These are phyloP conservation scores for Microcebus griseorufus DNA, from an alignment of 2,113 vertebrate species.

Conservation along the genomic window DNA sequence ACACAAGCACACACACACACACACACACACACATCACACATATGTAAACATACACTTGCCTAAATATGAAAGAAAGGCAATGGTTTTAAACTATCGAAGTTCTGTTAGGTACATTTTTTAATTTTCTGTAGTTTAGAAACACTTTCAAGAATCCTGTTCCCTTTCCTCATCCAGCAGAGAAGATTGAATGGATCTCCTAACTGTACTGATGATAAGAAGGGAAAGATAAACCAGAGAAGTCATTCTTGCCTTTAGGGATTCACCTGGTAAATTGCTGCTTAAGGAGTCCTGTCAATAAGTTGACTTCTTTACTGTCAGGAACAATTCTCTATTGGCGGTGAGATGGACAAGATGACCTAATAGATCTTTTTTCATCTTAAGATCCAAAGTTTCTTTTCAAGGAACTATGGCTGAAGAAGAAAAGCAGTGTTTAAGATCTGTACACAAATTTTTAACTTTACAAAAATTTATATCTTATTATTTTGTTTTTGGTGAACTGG, in stretches of 20 bases:
- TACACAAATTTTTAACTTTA: slow-evolving; percentile 6
- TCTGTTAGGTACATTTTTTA: neutral
- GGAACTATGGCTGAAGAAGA: slow-evolving; percentile 37
- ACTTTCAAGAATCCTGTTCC: slow-evolving; percentile 32
- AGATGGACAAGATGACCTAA: slow-evolving; percentile 79
- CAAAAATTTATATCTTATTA: neutral
- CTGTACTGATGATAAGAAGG: slow-evolving; percentile 71
- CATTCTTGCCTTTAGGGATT: slow-evolving; percentile 78
- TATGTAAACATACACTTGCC: too few species aligned
- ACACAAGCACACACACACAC: neutral
- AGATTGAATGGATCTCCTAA: slow-evolving; percentile 68
- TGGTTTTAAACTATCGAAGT: neutral
- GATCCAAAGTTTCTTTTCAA: slow-evolving; percentile 67
- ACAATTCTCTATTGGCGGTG: slow-evolving; percentile 67
- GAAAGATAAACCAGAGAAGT: slow-evolving; percentile 76
- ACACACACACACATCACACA: neutral
- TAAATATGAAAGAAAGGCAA: neutral
- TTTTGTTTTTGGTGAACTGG: neutral
- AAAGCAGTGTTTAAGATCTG: neutral
- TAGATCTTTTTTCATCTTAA: slow-evolving; percentile 73
- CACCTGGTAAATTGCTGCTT: slow-evolving; percentile 78
- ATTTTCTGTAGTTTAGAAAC: slow-evolving; percentile 26
- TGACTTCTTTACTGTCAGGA: slow-evolving; percentile 78
- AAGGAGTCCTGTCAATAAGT: slow-evolving; percentile 80
- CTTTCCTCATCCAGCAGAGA: slow-evolving; percentile 24